phyloP scores from a whole-genome alignment of 1,140 invertebrate species.

The Danaus plexippus region DNA sequence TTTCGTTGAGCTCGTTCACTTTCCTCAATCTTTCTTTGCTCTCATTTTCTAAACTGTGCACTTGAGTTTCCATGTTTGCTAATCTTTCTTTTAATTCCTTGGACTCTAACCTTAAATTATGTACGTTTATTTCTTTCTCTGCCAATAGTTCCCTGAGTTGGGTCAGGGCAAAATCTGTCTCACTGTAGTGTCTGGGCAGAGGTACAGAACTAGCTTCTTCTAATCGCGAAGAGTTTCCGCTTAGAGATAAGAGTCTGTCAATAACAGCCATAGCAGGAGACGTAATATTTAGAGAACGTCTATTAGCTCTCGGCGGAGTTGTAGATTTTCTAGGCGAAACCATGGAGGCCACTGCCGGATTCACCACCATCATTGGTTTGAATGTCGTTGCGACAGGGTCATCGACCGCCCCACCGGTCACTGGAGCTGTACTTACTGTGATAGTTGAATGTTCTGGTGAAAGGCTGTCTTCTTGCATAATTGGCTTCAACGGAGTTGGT shows the following conservation, averaged over 20 bases:
- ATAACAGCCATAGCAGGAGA: conserved; percentile 65
- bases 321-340: conserved; percentile 38
- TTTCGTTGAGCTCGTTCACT: conserved; percentile 51
- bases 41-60: conserved; percentile 44
- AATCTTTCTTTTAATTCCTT: conserved; percentile 57
- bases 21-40: conserved; percentile 47
- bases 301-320: conserved; percentile 47
- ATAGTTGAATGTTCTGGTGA: conserved; percentile 10
- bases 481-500: conserved; percentile 1
- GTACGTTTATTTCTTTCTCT: conserved; percentile 59
- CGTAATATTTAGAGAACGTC: conserved; percentile 55
- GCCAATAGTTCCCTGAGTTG: conserved; percentile 56
- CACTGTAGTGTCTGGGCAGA: conserved; percentile 34
- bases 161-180: conserved; percentile 45
- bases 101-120: conserved; percentile 48
- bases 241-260: conserved; percentile 59
- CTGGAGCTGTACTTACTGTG: conserved; percentile 18
- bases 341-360: conserved; percentile 48
- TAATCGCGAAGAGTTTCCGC: conserved; percentile 41
- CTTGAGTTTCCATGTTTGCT: conserved; percentile 45
- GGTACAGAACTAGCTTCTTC: conserved; percentile 35
- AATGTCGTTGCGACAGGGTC: conserved; percentile 28
- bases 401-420: conserved; percentile 28
- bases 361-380: conserved; percentile 63
- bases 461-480: too few relatives aligned